Evolutionary conservation across 1,140 invertebrate species (phyloP).

Genomic region (Melanaphis sacchari): DNA sequence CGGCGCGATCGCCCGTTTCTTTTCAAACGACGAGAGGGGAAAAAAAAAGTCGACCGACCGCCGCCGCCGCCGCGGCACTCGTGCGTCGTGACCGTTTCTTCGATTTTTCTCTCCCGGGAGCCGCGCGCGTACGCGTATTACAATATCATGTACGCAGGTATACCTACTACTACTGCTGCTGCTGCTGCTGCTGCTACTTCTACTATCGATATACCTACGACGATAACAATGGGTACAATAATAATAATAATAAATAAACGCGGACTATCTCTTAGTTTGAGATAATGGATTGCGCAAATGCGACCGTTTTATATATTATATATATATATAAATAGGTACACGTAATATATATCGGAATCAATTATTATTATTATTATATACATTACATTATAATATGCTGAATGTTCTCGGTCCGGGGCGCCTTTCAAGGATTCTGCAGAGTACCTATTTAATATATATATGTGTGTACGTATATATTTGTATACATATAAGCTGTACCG

Average conservation of each 20-base stretch:
- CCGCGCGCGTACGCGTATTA: neutral
- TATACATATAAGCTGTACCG: neutral
- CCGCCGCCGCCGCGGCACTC: too few species aligned
- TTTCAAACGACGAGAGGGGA: neutral
- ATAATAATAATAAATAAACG: neutral
- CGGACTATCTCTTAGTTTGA: slow-evolving; percentile 38
- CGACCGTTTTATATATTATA: neutral
- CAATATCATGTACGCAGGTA: neutral
- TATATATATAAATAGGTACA: neutral
- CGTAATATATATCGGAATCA: neutral
- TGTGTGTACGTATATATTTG: too few species aligned
- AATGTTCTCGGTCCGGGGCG: neutral
- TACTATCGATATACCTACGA: neutral
- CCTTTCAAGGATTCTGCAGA: slow-evolving; percentile 5
- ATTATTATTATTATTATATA: slow-evolving; percentile 51
- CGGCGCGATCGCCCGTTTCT: neutral
- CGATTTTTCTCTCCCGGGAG: slow-evolving; percentile 20
- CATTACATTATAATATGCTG: neutral
- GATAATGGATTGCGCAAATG: slow-evolving; percentile 54
- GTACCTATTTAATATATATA: neutral
- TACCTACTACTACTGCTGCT: too few species aligned
- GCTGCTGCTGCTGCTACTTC: too few species aligned
- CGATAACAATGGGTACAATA: slow-evolving; percentile 12
- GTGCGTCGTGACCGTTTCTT: slow-evolving; percentile 37
- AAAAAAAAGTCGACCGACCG: slow-evolving; percentile 18